A percentile compares a stretch with the other conserved stretches of the same genome.
Conservation (phyloP, 2,888 invertebrate genomes). For the Megalurothrips usitatus region DNA sequence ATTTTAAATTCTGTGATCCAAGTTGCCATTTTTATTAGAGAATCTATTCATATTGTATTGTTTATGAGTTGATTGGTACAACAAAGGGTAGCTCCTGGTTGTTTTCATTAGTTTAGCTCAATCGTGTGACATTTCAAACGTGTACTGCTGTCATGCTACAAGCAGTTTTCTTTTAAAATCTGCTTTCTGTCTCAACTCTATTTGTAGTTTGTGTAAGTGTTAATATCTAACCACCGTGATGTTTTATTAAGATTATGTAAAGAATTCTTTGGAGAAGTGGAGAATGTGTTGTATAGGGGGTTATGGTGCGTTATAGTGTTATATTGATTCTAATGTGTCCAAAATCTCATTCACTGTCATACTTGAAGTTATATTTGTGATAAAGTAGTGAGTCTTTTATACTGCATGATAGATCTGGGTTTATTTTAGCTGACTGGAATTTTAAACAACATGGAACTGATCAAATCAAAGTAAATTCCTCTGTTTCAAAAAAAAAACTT, state of each 20-base stretch:
- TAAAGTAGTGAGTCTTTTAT: not conserved
- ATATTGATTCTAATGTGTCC: not conserved
- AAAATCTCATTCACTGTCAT: too few relatives aligned
- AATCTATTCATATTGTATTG: not conserved
- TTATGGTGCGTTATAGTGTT: not conserved
- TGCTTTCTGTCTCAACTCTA: too few relatives aligned
- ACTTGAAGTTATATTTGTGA: not conserved
- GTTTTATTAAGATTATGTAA: too few relatives aligned
- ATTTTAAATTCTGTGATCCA: constrained; percentile 21
- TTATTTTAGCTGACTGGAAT: not conserved
- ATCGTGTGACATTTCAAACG: too few relatives aligned
- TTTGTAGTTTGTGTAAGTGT: too few relatives aligned
- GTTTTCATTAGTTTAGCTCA: too few relatives aligned
- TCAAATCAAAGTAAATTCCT: not conserved
- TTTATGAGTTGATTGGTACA: not conserved
- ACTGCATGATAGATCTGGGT: not conserved
- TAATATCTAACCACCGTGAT: too few relatives aligned
- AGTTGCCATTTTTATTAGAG: constrained; percentile 9
- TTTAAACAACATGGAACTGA: not conserved
- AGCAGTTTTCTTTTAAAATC: too few relatives aligned
- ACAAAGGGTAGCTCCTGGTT: not conserved
- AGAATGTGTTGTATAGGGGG: not conserved
- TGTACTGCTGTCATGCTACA: too few relatives aligned
- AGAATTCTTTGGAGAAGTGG: too few relatives aligned
- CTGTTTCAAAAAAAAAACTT: not conserved